These are phyloP conservation scores for Microctonus aethiopoides DNA, from an alignment of 2,888 invertebrate genomes.

Conservation along the genomic window DNA sequence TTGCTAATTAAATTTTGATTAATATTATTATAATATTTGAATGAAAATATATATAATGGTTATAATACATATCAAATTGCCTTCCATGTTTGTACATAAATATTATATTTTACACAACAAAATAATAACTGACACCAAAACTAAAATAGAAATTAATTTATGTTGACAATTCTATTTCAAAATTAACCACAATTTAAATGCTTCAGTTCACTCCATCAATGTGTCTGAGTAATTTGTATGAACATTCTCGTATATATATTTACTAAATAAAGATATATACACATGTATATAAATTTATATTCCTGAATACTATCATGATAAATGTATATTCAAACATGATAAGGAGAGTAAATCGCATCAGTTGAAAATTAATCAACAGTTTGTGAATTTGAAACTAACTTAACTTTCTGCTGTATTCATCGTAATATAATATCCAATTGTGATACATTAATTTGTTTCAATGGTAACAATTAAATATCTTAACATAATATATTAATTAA, in stretches of 20 bases:
- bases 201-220: background rate
- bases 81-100: background rate
- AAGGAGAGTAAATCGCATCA: background rate
- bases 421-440: background rate
- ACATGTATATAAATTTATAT: too few relatives aligned
- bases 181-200: background rate
- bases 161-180: background rate
- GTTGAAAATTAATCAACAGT: background rate
- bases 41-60: too few relatives aligned
- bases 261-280: too few relatives aligned
- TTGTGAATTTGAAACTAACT: background rate
- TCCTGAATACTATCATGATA: background rate
- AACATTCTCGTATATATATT: too few relatives aligned
- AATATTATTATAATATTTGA: too few relatives aligned
- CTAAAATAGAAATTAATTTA: background rate
- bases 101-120: background rate
- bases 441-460: too few relatives aligned
- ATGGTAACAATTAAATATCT: too few relatives aligned
- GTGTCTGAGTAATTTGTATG: too few relatives aligned
- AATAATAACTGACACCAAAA: background rate
- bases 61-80: too few relatives aligned
- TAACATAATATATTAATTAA: too few relatives aligned
- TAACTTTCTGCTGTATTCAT: background rate
- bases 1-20: too few relatives aligned
- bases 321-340: background rate